Percentiles rank a stretch among this genome's conserved stretches.
Conservation (phyloP, 1,140 invertebrate genomes). For the Meteorus sp. region DNA sequence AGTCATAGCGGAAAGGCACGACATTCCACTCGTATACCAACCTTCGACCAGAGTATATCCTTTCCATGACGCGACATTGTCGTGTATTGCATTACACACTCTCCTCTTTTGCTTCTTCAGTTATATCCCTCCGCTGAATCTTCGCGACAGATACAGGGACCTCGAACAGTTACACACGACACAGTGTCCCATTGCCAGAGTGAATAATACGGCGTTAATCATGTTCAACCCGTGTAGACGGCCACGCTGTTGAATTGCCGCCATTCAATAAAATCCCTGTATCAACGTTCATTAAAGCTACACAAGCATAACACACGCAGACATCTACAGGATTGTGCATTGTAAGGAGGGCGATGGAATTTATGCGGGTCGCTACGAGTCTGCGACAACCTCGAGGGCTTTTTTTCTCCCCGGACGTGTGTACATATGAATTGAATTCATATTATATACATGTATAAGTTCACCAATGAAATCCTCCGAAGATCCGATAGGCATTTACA, state of each 20-base stretch:
- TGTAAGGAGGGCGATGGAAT: constrained; percentile 3
- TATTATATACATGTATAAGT: no score
- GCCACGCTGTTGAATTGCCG: constrained; percentile 13
- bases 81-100: constrained; percentile 18
- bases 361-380: constrained; percentile 24
- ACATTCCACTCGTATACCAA: constrained; percentile 22
- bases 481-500: constrained; percentile 7
- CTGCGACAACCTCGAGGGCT: no score
- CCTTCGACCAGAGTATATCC: no score
- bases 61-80: constrained; percentile 25
- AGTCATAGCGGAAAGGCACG: constrained; percentile 8
- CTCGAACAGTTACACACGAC: constrained; percentile 5
- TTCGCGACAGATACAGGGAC: not conserved
- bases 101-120: not conserved
- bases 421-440: no score
- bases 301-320: not conserved
- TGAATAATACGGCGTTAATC: constrained; percentile 42
- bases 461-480: constrained; percentile 20
- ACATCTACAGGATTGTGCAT: not conserved
- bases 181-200: constrained; percentile 22
- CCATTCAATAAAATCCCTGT: constrained; percentile 35
- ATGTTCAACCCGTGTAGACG: constrained; percentile 30
- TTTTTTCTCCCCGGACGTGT: no score
- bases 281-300: constrained; percentile 45
- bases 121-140: not conserved